These are phyloP conservation scores for Hirtodrosophila trivittata DNA, from an alignment of 2,888 invertebrate species.

Conservation along the genomic window DNA sequence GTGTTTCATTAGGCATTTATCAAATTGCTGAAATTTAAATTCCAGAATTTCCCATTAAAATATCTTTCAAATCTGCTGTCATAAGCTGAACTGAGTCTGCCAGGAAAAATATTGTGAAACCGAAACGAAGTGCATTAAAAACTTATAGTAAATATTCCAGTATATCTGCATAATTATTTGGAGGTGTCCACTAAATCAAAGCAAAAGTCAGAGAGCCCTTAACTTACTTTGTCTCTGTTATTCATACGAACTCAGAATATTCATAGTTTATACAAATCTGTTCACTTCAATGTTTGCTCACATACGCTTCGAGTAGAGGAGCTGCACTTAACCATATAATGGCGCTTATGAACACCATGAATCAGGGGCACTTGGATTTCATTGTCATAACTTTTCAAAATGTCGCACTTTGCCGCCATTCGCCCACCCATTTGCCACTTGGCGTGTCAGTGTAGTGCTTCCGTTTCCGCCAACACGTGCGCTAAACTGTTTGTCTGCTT, in stretches of 20 bases:
- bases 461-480: constrained; percentile 70
- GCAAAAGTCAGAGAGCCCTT: too few species aligned
- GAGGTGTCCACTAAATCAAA: too few species aligned
- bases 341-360: constrained; percentile 28
- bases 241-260: background rate
- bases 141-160: too few species aligned
- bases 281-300: constrained; percentile 7
- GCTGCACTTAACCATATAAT: constrained; percentile 28
- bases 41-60: background rate
- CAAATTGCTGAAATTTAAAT: constrained; percentile 26
- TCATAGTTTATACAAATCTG: constrained; percentile 1
- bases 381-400: constrained; percentile 44
- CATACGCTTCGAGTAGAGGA: too few species aligned
- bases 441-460: constrained; percentile 47
- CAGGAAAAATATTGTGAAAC: too few species aligned
- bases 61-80: too few species aligned
- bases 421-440: constrained; percentile 39
- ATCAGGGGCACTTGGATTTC: constrained; percentile 28
- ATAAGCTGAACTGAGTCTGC: too few species aligned
- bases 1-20: constrained; percentile 4
- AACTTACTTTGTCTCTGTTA: background rate
- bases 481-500: constrained; percentile 66
- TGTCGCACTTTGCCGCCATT: constrained; percentile 1
- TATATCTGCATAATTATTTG: too few species aligned
- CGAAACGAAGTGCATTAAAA: too few species aligned